Evolutionary conservation across 2,888 invertebrate species (phyloP), one percentile per base, ranked within the genome.

Genomic region (Calliphora vomitoria): DNA sequence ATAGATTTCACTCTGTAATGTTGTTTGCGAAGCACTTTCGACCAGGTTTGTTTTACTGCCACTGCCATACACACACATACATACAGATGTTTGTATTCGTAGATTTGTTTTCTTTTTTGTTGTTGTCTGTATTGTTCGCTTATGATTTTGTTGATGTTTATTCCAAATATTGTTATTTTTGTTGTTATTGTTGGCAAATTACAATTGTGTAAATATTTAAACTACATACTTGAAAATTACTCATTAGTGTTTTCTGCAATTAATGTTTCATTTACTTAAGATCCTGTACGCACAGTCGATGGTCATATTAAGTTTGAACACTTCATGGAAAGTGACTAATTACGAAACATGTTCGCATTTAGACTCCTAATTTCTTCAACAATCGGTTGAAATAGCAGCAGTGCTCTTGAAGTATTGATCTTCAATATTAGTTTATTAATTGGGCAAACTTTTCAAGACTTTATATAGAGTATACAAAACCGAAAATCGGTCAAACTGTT

Each of bases 191-290:
- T 86, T 72, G 72, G 89, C 89, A 91, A 92, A 92, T 92, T 92
- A 90, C 91, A 92, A 90, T 91, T 91, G 91, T 91, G 90, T 90
- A 92, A 92, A 92, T 92, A 92, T 92, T 92, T 92, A 91, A 92
- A 91, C 90, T 91, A 90, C n/a, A n/a, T n/a, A n/a, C 90, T 92
- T 91, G 91, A 90, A 92, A 90, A 91, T 91, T 90, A 91, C 91
- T 90, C 91, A 91, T 92, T 91, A 92, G 90, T 91, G 90, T 91
- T 79, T 83, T 71, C 53, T 76, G 58, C 80, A 85, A 92, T 91
- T 91, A 92, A 82, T 87, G 81, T 80, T 80, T 69, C 64, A 35
- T 76, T 83, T 60, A 47, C 64, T 81, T 8, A 35, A 50, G 11
- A 31, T 62, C 38, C 20, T 11, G 3, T 44, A 41, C 11, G 6